These are phyloP conservation scores for Neolamprologus toae DNA, from an alignment of 2,113 vertebrate genomes.

Conservation along the genomic window DNA sequence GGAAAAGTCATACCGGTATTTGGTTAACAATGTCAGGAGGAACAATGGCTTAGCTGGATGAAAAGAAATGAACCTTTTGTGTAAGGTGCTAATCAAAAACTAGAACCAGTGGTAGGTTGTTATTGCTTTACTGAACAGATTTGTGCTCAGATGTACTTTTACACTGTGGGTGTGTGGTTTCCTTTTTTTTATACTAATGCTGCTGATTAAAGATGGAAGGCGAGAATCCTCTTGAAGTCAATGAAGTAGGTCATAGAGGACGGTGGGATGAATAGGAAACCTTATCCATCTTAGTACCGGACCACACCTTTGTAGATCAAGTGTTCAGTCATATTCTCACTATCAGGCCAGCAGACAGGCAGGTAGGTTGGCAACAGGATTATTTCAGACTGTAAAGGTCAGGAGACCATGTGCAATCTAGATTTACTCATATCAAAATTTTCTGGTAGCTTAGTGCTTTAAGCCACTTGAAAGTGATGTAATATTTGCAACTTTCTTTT, in stretches of 20 bases:
- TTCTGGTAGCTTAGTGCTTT: not conserved
- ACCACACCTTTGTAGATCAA: conserved; percentile 59
- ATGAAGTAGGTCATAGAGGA: conserved; percentile 28
- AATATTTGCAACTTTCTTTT: not conserved
- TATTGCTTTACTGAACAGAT: not conserved
- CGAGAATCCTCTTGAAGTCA: not conserved
- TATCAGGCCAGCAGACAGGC: not conserved
- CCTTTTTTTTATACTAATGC: not conserved
- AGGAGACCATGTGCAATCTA: not conserved
- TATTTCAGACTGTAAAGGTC: not conserved
- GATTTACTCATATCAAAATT: not conserved
- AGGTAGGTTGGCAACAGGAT: not conserved
- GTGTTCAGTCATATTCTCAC: conserved; percentile 27
- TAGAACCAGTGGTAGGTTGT: not conserved
- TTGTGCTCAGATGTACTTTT: not conserved
- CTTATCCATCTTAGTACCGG: not conserved
- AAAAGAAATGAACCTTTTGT: not conserved
- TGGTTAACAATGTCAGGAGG: not conserved
- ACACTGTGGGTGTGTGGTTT: not conserved
- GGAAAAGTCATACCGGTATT: not conserved
- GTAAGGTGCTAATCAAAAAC: not conserved
- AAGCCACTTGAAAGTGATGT: not conserved
- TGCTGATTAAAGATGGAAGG: not conserved
- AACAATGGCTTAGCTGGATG: not conserved
- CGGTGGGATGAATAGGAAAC: conserved; percentile 57